Percentiles rank a stretch among this genome's conserved stretches.
These are phyloP conservation scores for Plutomurus gul DNA, from an alignment of 1,140 invertebrate species.

Conservation along the genomic window DNA sequence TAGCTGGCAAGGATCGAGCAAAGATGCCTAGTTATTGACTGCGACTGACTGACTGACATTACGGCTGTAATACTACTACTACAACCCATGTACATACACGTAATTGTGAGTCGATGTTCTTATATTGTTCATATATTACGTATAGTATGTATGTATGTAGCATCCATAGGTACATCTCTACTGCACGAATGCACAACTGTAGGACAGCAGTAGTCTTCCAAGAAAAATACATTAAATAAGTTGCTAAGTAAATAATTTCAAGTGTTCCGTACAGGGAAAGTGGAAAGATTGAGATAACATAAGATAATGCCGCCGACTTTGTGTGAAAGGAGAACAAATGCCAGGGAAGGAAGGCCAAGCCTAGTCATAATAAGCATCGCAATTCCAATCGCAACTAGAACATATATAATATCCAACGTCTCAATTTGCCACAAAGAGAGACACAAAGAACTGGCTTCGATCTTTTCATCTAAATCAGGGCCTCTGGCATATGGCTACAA, in stretches of 20 bases:
- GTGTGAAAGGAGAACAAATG: not conserved
- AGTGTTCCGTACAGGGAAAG: constrained; percentile 23
- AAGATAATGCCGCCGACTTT: not conserved
- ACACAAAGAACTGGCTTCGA: not conserved
- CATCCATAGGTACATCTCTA: too few relatives aligned
- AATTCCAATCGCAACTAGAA: constrained; percentile 19
- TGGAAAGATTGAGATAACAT: constrained; percentile 7
- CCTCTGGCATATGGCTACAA: too few relatives aligned
- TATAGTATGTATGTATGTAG: too few relatives aligned
- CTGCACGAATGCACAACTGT: not conserved
- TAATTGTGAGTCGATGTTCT: too few relatives aligned
- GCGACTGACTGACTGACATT: too few relatives aligned
- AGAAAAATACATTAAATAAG: constrained; percentile 21
- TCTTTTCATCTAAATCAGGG: constrained; percentile 12
- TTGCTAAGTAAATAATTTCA: constrained; percentile 25
- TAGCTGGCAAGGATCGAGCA: not conserved
- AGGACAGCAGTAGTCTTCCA: not conserved
- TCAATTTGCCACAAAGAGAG: constrained; percentile 23
- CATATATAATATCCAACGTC: constrained; percentile 25
- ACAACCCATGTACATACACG: too few relatives aligned
- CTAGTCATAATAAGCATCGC: constrained; percentile 10
- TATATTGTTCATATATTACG: too few relatives aligned
- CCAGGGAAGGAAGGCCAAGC: not conserved
- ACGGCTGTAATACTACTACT: too few relatives aligned
- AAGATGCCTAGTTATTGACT: too few relatives aligned